phyloP scores from a whole-genome alignment of 2,113 vertebrate species.

The Lethenteron camtschaticum region DNA sequence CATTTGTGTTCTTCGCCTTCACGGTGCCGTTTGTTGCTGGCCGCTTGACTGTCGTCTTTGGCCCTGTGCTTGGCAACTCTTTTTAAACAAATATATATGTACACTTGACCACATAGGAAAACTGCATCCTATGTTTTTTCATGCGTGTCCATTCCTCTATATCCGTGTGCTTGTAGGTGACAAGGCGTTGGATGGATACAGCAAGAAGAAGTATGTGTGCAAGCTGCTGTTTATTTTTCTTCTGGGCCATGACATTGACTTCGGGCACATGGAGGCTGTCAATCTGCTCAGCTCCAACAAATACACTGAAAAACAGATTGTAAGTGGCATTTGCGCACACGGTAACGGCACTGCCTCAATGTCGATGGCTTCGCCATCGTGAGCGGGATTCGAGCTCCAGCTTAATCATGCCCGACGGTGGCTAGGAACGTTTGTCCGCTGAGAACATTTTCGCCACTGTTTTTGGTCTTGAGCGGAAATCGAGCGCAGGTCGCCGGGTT shows the following conservation, averaged over 20 bases:
- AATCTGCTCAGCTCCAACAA: slow-evolving; percentile 82
- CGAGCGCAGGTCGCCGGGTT: too few species aligned
- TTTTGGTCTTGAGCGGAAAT: too few species aligned
- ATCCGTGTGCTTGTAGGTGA: slow-evolving; percentile 26
- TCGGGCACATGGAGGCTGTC: slow-evolving; percentile 78
- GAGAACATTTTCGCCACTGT: too few species aligned
- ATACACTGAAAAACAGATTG: slow-evolving; percentile 81
- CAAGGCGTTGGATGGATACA: slow-evolving; percentile 74
- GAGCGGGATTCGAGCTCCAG: not conserved
- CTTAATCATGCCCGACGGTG: too few species aligned
- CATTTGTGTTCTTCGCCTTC: too few species aligned
- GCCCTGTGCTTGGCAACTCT: too few species aligned
- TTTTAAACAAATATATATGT: too few species aligned
- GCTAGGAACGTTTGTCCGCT: too few species aligned
- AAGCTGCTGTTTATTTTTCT: slow-evolving; percentile 82
- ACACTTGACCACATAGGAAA: too few species aligned
- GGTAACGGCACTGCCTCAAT: not conserved
- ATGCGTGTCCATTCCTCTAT: not conserved
- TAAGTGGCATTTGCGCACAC: slow-evolving; percentile 22
- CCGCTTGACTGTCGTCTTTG: too few species aligned
- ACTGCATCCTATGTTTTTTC: too few species aligned
- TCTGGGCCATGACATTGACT: slow-evolving; percentile 73
- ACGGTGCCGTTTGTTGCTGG: too few species aligned
- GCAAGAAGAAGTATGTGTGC: slow-evolving; percentile 82
- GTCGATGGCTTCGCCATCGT: not conserved